Evolutionary conservation across 2,113 vertebrate genomes (phyloP), one percentile per base, ranked within the genome.

Genomic region (Bufo bufo): DNA sequence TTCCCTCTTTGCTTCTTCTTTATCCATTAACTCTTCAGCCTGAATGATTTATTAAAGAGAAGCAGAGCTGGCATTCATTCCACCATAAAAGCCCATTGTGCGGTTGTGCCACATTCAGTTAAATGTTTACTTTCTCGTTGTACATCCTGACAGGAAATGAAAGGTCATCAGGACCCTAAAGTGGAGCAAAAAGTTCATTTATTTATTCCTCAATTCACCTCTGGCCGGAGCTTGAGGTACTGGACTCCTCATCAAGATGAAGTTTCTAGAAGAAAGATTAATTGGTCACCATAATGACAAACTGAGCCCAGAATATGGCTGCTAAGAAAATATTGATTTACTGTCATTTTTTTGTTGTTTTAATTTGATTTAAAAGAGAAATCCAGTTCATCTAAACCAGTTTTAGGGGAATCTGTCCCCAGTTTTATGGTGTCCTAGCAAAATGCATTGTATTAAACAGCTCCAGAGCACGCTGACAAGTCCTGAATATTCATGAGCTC

Each of bases 61-160:
- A 93, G 91, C 91, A 88, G 85, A 74, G 71, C 61, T 89, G 81
- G 79, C 0, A 0, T 59, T 88, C 75, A 2, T 50, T 52, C 87
- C 82, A 92, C 93, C 94, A 93, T 88, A 65, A 61, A 90, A 86
- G 87, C 50, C n/a, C 3, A 90, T 93, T 94, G 93, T 94, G 90
- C 79, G 49, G 69, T 43, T 87, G 89, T 77, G 91, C 89, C 89
- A 90, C 90, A 74, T 90, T 90, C 91, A 89, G 85, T 91, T 92
- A 94, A 94, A 93, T 95, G 93, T 94, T 95, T 92, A 93, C 95
- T 93, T 97, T 96, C 94, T 92, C 93, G 91, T 95, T 91, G 91
- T 93, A 95, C 95, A 96, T 96, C 91, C 90, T 90, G 90, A 92
- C 93, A 92, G 92, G 94, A 94, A 95, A 92, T 85, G 52, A 89